Evolutionary conservation across 2,113 vertebrate genomes (phyloP), one percentile per base, ranked within the genome.

Genomic region (Morone chrysops): DNA sequence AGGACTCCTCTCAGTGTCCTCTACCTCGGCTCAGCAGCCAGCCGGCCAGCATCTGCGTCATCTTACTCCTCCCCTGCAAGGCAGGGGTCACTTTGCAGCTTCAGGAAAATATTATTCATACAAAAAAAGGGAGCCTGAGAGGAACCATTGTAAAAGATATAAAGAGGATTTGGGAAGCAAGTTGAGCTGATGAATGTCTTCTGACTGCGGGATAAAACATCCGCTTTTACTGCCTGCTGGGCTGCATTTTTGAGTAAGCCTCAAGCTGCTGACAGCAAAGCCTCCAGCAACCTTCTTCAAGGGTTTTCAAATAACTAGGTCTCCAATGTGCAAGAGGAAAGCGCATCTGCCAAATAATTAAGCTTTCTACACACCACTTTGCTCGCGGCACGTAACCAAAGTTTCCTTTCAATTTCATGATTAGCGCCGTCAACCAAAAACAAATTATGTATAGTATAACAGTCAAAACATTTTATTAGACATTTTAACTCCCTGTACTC

Each of bases 11-110:
- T 89, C 75, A 14, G 78, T 79, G 86, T 92, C 90, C 88, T 87
- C 89, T 87, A 70, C 83, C 90, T 70, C 54, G 31, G 73, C 75
- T 86, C 84, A n/a, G 85, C 76, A 81, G 87, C 81, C 70, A 77
- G 31, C 67, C 45, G 47, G 86, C 80, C 67, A 51, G 85, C 79
- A 71, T 83, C 89, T 93, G 93, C 91, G 90, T 94, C 93, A 94
- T 91, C 67, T 47, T 70, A 75, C 80, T 60, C 86, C 88, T 85
- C 89, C 91, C 87, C 86, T 71, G 87, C 74, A 62, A 79, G 80
- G 60, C 70, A 80, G 65, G 63, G 82, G 86, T 87, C 83, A 91
- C 84, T 73, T 91, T 88, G 68, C 50, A 75, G 76, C 81, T 72
- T 81, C n/a, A 81, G 78, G 86, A 70, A 84, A 87, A 81, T 59